A percentile compares a stretch with the other conserved stretches of the same genome.
Conservation (phyloP, 64 coral and sea anemone species). For the Astreopora myriophthalma region DNA sequence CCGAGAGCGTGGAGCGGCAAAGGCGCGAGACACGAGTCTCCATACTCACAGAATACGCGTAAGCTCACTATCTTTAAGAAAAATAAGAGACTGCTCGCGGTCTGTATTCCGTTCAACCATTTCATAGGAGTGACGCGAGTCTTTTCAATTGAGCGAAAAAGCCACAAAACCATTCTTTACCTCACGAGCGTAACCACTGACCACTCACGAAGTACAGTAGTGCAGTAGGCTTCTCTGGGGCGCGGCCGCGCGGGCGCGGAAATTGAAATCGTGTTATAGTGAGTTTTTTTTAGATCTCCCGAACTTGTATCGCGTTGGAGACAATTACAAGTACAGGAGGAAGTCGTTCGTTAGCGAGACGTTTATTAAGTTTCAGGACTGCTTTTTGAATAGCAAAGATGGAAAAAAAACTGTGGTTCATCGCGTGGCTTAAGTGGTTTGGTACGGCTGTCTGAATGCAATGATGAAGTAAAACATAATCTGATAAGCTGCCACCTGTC, state of each 20-base stretch:
- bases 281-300: background rate
- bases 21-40: background rate
- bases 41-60: background rate
- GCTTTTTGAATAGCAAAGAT: constrained; percentile 22
- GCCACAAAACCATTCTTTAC: too few relatives aligned
- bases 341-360: constrained; percentile 9
- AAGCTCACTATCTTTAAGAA: too few relatives aligned
- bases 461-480: constrained; percentile 49
- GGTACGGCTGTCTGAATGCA: constrained; percentile 27
- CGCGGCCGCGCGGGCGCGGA: background rate
- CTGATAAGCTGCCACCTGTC: constrained; percentile 51
- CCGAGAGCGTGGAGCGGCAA: background rate
- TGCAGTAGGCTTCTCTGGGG: background rate
- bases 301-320: constrained; percentile 5
- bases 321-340: background rate
- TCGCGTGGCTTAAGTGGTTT: constrained; percentile 34
- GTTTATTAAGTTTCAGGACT: background rate
- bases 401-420: constrained; percentile 44
- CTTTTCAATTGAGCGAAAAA: too few relatives aligned
- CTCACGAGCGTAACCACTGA: too few relatives aligned
- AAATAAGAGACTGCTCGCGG: too few relatives aligned
- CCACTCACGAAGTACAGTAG: constrained; percentile 13
- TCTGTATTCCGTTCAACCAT: too few relatives aligned
- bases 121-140: too few relatives aligned
- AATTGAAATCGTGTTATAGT: background rate